A percentile compares a stretch with the other conserved stretches of the same genome.
Evolutionary conservation across 2,113 vertebrate genomes (phyloP).

Genomic region (Puma concolor): DNA sequence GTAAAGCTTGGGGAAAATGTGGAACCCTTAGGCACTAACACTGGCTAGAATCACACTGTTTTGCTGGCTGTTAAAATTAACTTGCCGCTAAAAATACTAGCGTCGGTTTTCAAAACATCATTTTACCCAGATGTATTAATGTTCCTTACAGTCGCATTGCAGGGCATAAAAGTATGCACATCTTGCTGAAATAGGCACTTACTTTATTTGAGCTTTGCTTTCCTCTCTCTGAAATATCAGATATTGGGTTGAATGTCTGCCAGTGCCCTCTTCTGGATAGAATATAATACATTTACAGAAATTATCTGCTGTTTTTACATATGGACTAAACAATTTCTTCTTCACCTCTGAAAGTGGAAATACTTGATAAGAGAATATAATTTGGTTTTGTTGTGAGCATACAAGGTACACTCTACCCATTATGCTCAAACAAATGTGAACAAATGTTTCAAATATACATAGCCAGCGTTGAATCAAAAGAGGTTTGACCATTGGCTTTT

Average conservation of each 20-base stretch:
- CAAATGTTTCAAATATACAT: background rate
- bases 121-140: background rate
- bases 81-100: background rate
- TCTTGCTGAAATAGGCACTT: constrained; percentile 19
- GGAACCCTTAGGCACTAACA: background rate
- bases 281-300: background rate
- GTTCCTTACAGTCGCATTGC: background rate
- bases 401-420: background rate
- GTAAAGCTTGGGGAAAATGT: constrained; percentile 4
- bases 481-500: background rate
- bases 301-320: background rate
- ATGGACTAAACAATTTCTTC: background rate
- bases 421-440: background rate
- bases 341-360: background rate
- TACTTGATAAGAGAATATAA: background rate
- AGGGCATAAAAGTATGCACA: background rate
- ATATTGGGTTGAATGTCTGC: background rate
- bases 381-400: background rate
- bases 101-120: background rate
- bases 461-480: background rate
- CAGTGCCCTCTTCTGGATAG: constrained; percentile 64
- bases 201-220: background rate
- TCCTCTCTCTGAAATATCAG: background rate
- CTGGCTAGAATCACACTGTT: background rate
- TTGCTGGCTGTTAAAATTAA: background rate